Base-by-base conservation (phyloP, 2,797 vertebrate species). In the Apogon talboti region DNA sequence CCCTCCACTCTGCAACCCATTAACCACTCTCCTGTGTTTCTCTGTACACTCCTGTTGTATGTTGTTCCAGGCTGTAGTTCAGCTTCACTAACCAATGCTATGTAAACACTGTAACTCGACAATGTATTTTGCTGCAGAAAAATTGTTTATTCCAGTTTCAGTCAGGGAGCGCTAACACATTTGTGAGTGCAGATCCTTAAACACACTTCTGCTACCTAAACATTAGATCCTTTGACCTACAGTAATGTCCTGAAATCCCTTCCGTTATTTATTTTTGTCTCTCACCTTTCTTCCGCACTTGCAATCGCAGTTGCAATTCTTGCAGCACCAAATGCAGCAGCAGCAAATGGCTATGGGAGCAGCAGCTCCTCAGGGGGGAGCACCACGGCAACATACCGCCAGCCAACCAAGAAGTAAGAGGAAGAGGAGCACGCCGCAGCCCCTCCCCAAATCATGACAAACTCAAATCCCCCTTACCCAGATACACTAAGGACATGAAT, bases 331-430 rank as follows among this genome's bases (percentile, higher is more conserved):
- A 94, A 94, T 94, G 92, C 94, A 95, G 94, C 98, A 95, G 94
- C 96, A 95, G 93, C 97, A 96, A 96, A 98, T 95, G 97, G 96
- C 94, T 96, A 95, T 95, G 94, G 92, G 91, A 74, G 94, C 94
- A 67, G 93, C 80, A 64, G 83, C 93, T 79, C 93, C 93, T 78
- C 95, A 90, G 92, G 94, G 90, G 93, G 92, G 91, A 81, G 93
- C 87, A 38, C 94, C 92, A 21, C 95, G 50, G 54, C 96, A 87
- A 71, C 97, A 93, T 95, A 95, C 96, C 96, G 95, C 93, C 96
- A 97, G 86, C 94, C 95, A 93, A 92, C 95, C 96, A 98, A 97
- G 95, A 98, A 99, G 94, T 98, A 98, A 96, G 92, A 90, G 95
- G 92, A 97, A 96, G 90, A 95, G 95, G 93, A 93, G 94, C 88